Evolutionary conservation across 2,888 invertebrate species (phyloP).

Genomic region (Gryllus longicercus): DNA sequence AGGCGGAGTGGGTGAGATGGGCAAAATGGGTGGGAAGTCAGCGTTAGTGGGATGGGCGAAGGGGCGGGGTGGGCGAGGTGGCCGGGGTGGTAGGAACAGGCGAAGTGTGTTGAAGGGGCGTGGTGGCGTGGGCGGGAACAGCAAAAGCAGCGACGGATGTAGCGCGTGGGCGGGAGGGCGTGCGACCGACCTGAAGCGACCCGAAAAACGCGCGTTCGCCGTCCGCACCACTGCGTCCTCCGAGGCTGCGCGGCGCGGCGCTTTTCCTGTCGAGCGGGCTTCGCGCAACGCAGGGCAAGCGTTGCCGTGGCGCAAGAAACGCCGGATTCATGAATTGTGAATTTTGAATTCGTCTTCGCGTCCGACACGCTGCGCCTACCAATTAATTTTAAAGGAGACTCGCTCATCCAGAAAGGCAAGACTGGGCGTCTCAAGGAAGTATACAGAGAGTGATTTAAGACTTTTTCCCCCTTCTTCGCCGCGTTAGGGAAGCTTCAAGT

Average conservation of each 20-base stretch:
- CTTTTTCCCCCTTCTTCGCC: too few relatives aligned
- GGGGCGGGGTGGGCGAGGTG: too few relatives aligned
- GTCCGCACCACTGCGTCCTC: neutral
- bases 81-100: too few relatives aligned
- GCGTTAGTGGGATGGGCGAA: too few relatives aligned
- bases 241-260: neutral
- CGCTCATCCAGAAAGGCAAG: neutral
- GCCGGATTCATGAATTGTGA: neutral
- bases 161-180: neutral
- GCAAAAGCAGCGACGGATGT: neutral
- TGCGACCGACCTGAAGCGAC: neutral
- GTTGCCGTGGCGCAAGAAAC: neutral
- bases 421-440: too few relatives aligned
- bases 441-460: too few relatives aligned
- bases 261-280: too few relatives aligned
- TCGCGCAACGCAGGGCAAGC: too few relatives aligned
- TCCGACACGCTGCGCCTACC: neutral
- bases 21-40: too few relatives aligned
- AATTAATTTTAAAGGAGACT: constrained; percentile 1
- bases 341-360: constrained; percentile 4
- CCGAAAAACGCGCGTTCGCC: neutral
- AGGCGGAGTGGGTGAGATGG: too few relatives aligned
- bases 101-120: neutral
- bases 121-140: neutral
- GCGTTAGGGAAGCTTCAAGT: too few relatives aligned